Percentiles rank a stretch among this genome's conserved stretches.
Evolutionary conservation across 2,113 vertebrate genomes (phyloP).

Genomic region (Stomatorhinus ivindoensis): DNA sequence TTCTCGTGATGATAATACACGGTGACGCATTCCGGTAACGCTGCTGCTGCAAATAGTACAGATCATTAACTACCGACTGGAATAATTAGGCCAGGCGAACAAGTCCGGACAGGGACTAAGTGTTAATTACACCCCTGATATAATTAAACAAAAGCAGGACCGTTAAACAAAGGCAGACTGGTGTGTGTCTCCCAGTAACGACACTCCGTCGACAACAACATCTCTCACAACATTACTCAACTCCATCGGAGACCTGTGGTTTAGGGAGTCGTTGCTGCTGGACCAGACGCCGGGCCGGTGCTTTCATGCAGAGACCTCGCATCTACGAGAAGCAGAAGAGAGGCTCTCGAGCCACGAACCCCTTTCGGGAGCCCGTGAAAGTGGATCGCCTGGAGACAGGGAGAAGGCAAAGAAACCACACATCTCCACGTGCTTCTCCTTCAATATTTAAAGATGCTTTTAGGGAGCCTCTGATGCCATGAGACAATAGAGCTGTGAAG

Average conservation of each 20-base stretch:
- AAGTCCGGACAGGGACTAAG: background rate
- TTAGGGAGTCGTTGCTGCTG: background rate
- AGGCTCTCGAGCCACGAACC: background rate
- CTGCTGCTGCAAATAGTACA: background rate
- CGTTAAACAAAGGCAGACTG: too few species aligned
- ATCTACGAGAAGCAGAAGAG: background rate
- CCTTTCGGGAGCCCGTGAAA: background rate
- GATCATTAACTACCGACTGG: background rate
- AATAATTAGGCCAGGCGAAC: background rate
- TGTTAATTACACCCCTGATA: background rate
- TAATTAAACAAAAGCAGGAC: background rate
- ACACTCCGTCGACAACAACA: background rate
- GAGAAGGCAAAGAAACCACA: constrained; percentile 23
- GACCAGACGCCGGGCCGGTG: background rate
- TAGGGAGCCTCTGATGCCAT: constrained; percentile 48
- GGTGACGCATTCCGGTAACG: background rate
- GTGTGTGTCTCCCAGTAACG: background rate
- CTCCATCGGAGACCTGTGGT: background rate
- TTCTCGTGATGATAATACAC: background rate
- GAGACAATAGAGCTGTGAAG: constrained; percentile 40
- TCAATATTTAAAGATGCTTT: constrained; percentile 60
- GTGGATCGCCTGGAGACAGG: background rate
- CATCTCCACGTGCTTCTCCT: constrained; percentile 48
- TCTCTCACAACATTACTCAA: background rate
- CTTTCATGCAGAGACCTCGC: background rate